Conservation (phyloP, 1,140 invertebrate genomes). For the Popillia japonica region DNA sequence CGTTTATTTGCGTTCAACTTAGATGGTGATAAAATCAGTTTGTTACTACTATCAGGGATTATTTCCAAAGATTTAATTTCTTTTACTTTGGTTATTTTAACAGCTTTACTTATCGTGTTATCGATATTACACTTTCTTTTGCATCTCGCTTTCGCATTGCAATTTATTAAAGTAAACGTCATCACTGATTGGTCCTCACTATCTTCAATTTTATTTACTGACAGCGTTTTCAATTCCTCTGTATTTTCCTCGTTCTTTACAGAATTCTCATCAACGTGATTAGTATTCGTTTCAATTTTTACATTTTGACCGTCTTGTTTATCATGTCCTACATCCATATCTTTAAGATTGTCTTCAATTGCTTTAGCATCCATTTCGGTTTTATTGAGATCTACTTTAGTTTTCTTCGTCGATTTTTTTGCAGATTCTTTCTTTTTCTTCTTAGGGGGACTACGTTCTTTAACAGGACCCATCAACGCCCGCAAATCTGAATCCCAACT, state of each 20-base stretch:
- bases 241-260: background rate
- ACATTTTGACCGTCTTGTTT: background rate
- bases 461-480: constrained; percentile 35
- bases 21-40: constrained; percentile 48
- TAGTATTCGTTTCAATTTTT: background rate
- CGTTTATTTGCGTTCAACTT: constrained; percentile 51
- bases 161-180: constrained; percentile 39
- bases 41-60: constrained; percentile 39
- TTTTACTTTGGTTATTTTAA: constrained; percentile 44
- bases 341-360: constrained; percentile 19
- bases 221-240: background rate
- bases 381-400: constrained; percentile 27
- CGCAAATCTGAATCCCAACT: constrained; percentile 46
- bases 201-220: background rate
- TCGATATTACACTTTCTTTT: constrained; percentile 47
- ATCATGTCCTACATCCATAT: background rate
- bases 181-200: background rate
- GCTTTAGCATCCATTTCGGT: constrained; percentile 34
- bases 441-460: background rate
- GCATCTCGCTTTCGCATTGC: constrained; percentile 39
- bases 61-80: constrained; percentile 41
- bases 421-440: background rate
- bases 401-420: constrained; percentile 12
- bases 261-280: background rate
- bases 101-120: constrained; percentile 40